Evolutionary conservation across 2,888 invertebrate species (phyloP), one percentile per base, ranked within the genome.

Genomic region (Heterodera filipjevi): DNA sequence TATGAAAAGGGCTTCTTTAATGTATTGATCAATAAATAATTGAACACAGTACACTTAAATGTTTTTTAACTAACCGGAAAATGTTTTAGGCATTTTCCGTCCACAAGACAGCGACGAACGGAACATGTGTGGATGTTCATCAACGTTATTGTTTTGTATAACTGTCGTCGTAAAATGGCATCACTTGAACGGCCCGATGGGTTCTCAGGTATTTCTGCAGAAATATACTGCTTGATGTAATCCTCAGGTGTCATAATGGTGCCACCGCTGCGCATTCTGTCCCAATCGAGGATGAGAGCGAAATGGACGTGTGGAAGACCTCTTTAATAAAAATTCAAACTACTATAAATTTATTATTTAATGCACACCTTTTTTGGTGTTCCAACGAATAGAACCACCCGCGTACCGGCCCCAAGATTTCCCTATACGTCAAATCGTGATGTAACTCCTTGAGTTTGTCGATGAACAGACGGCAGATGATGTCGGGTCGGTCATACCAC

Each of bases 381-480:
- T 70, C 71, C n/a, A 70, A 12, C 0, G 44, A 44, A 70, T 30
- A 46, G 12, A 70, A 70, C 71, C 71, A 59, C n/a, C 59, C 59
- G 6, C 59, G 59, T 6, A 70, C 30, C 1, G 71, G 71, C 22
- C 71, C 71, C 39, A 70, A n/a, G 0, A 70, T 30, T 70, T 70
- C 71, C n/a, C 30, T 39, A 5, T 30, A 8, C 5, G 71, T 70
- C n/a, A 70, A 12, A 2, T 70, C 71, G 8, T 70, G 19, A 12
- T 44, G 39, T n/a, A 70, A 5, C n/a, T 70, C 71, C 22, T n/a
- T 44, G n/a, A 70, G 71, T 10, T 70, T 70, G 71, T 70, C 71
- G n/a, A 70, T n/a, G 30, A 59, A 59, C 22, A 59, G 59, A 2
- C 59, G 59, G 27, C 59, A 59, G 8, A 59, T 27, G 27, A 59